A percentile compares a stretch with the other conserved stretches of the same genome.
These are phyloP conservation scores for Chrysolina americana DNA, from an alignment of 2,888 invertebrate genomes.

Conservation along the genomic window DNA sequence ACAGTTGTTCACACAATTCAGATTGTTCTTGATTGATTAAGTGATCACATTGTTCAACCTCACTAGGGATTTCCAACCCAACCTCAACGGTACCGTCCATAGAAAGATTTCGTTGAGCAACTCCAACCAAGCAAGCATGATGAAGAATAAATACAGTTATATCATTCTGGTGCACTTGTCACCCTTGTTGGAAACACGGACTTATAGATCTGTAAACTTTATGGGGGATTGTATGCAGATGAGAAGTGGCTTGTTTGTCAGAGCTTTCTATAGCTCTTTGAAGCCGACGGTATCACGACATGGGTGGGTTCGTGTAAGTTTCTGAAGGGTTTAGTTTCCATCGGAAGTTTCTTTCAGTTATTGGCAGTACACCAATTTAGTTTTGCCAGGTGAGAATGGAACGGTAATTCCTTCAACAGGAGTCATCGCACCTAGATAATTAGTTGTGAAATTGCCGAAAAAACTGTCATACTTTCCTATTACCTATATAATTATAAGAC, in stretches of 20 bases:
- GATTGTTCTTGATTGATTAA: too few species aligned
- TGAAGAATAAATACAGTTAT: constrained; percentile 46
- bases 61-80: background rate
- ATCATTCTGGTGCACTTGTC: constrained; percentile 46
- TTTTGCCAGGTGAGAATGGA: too few species aligned
- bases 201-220: constrained; percentile 54
- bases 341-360: background rate
- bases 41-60: background rate
- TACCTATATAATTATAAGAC: too few species aligned
- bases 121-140: background rate
- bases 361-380: background rate
- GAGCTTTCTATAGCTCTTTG: constrained; percentile 50
- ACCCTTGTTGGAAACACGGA: constrained; percentile 33
- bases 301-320: background rate
- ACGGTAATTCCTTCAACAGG: too few species aligned
- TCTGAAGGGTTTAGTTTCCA: background rate
- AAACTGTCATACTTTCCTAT: too few species aligned
- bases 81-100: too few species aligned
- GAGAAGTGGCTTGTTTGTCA: constrained; percentile 64
- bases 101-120: background rate
- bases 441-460: too few species aligned
- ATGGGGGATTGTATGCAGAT: constrained; percentile 64
- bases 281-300: constrained; percentile 30
- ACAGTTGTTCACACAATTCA: too few species aligned
- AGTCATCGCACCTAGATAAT: too few species aligned